Evolutionary conservation across 2,797 vertebrate genomes (phyloP).

Genomic region (Dendrocincla fuliginosa): DNA sequence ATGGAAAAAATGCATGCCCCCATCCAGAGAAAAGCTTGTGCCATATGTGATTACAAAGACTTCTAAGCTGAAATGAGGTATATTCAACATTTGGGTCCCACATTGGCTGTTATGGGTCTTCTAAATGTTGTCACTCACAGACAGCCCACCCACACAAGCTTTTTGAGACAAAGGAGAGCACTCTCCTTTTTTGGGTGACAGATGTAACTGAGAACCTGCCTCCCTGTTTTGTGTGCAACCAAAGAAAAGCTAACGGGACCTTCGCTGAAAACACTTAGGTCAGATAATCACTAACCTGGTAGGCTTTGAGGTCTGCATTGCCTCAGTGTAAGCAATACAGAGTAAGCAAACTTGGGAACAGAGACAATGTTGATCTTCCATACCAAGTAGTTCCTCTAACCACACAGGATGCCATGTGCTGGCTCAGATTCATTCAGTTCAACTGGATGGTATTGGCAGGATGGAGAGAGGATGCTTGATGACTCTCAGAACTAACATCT

Average conservation of each 20-base stretch:
- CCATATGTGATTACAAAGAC: neutral
- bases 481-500: neutral
- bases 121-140: neutral
- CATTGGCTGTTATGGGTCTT: neutral
- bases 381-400: neutral
- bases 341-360: neutral
- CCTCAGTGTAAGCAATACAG: neutral
- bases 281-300: neutral
- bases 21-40: neutral
- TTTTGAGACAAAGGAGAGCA: neutral
- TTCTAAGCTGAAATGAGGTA: neutral
- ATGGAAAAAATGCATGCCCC: neutral
- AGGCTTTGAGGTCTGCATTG: neutral
- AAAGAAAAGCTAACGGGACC: neutral
- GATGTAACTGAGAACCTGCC: neutral
- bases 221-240: neutral
- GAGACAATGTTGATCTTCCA: neutral
- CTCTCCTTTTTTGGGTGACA: neutral
- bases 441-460: neutral
- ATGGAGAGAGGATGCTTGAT: neutral
- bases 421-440: neutral
- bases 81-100: neutral
- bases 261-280: neutral
- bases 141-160: neutral
- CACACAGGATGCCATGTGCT: neutral